A percentile compares a stretch with the other conserved stretches of the same genome.
Evolutionary conservation across 2,888 invertebrate genomes (phyloP).

Genomic region (Lapara coniferarum): DNA sequence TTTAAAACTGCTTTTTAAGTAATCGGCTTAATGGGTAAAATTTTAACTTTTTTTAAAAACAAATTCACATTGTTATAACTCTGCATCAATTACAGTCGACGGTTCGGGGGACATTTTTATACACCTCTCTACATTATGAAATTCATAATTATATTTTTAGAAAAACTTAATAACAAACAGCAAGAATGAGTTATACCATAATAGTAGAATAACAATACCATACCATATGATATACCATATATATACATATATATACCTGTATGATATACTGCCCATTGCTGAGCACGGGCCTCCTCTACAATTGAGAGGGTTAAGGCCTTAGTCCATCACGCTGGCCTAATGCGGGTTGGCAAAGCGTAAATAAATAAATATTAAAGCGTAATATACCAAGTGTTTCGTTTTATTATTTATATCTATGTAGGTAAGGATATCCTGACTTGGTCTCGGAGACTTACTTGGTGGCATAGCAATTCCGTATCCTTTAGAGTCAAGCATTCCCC

Average conservation of each 20-base stretch:
- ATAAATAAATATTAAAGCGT: not conserved
- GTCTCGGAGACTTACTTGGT: conserved; percentile 86
- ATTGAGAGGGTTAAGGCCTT: no score
- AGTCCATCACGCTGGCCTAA: no score
- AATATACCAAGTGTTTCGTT: not conserved
- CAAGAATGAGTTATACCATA: no score
- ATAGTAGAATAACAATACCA: not conserved
- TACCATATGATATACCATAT: no score
- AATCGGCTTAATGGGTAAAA: not conserved
- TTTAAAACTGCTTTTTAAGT: not conserved
- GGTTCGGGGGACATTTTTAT: not conserved
- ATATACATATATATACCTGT: no score
- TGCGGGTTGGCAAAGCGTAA: no score
- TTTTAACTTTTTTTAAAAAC: not conserved
- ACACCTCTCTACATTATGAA: not conserved
- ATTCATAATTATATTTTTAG: not conserved
- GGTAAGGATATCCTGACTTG: no score
- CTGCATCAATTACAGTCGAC: not conserved
- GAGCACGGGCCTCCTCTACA: no score
- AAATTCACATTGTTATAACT: not conserved
- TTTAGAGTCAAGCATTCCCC: conserved; percentile 95
- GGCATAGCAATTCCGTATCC: conserved; percentile 98
- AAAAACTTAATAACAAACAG: no score
- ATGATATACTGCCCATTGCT: no score
- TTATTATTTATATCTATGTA: not conserved